A percentile compares a stretch with the other conserved stretches of the same genome.
These are phyloP conservation scores for Brachyistius frenatus DNA, from an alignment of 2,113 vertebrate genomes.

Conservation along the genomic window DNA sequence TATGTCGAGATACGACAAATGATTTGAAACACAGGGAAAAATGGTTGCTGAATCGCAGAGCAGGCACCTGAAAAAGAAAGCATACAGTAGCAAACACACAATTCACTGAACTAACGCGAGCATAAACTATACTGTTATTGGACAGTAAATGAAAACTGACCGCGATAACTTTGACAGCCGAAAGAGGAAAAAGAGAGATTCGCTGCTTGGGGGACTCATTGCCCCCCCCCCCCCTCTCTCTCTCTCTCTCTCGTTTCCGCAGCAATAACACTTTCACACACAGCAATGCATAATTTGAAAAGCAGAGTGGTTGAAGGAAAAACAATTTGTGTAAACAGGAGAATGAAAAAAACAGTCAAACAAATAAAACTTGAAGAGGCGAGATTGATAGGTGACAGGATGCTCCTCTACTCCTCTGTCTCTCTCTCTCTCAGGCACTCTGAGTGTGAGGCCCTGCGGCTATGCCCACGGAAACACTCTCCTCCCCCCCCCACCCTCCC, in stretches of 20 bases:
- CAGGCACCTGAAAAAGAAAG: conserved; percentile 35
- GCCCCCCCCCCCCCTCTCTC: conserved; percentile 39
- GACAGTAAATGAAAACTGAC: conserved; percentile 67
- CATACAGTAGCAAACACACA: conserved; percentile 39
- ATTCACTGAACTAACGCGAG: conserved; percentile 33
- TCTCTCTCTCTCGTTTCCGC: conserved; percentile 64
- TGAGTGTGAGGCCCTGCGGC: conserved; percentile 76
- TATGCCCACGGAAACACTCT: conserved; percentile 76
- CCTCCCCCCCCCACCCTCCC: conserved; percentile 50
- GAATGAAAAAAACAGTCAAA: conserved; percentile 54
- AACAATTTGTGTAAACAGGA: conserved; percentile 72
- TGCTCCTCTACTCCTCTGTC: conserved; percentile 51
- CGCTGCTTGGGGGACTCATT: conserved; percentile 57
- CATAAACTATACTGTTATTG: conserved; percentile 62
- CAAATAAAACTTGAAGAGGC: conserved; percentile 68
- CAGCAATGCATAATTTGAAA: conserved; percentile 57
- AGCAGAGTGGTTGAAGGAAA: conserved; percentile 53
- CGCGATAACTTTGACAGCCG: conserved; percentile 68
- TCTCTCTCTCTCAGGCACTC: conserved; percentile 59
- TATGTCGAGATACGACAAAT: conserved; percentile 51
- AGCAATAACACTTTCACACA: conserved; percentile 52
- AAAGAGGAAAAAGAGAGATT: conserved; percentile 62
- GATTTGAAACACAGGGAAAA: conserved; percentile 17
- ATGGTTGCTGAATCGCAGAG: conserved; percentile 34
- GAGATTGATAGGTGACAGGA: conserved; percentile 80